These are phyloP conservation scores for Petrosia ficiformis DNA, from an alignment of 37 sponge, comb jelly and placozoan species.

Conservation along the genomic window DNA sequence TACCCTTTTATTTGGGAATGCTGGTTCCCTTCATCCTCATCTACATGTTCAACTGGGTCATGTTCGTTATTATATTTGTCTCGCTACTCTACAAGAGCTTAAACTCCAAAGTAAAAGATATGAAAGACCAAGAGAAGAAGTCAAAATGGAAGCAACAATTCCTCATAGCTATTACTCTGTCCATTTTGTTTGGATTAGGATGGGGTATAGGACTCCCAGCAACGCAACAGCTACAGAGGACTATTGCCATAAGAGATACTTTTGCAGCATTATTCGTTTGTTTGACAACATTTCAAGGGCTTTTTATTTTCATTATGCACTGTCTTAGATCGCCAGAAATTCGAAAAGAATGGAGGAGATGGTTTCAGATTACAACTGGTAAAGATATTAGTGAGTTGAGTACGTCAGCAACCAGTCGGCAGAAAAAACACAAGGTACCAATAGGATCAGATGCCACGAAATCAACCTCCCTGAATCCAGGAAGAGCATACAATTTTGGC, in stretches of 20 bases:
- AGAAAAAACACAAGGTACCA: too few relatives aligned
- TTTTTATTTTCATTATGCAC: slow-evolving; percentile 28
- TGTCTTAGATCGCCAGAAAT: slow-evolving; percentile 24
- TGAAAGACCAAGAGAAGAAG: background rate
- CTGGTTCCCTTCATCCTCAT: slow-evolving; percentile 10
- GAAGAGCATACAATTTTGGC: background rate
- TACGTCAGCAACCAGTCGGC: background rate
- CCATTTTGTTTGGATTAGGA: slow-evolving; percentile 40
- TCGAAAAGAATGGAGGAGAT: slow-evolving; percentile 18
- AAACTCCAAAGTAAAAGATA: background rate
- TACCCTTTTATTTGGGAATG: slow-evolving; percentile 17
- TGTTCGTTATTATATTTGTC: slow-evolving; percentile 8
- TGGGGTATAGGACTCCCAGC: slow-evolving; percentile 37
- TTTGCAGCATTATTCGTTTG: slow-evolving; percentile 20
- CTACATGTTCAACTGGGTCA: slow-evolving; percentile 15
- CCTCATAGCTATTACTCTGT: slow-evolving; percentile 8
- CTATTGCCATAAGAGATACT: background rate
- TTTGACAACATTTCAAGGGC: slow-evolving; percentile 26
- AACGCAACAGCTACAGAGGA: background rate
- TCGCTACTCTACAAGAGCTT: background rate
- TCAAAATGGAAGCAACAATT: slow-evolving; percentile 7
- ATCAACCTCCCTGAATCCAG: background rate
- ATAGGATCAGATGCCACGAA: background rate
- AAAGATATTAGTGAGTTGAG: background rate
- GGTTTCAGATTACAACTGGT: slow-evolving; percentile 1